phyloP scores from a whole-genome alignment of 2,113 vertebrate species.

The Clarias gariepinus region DNA sequence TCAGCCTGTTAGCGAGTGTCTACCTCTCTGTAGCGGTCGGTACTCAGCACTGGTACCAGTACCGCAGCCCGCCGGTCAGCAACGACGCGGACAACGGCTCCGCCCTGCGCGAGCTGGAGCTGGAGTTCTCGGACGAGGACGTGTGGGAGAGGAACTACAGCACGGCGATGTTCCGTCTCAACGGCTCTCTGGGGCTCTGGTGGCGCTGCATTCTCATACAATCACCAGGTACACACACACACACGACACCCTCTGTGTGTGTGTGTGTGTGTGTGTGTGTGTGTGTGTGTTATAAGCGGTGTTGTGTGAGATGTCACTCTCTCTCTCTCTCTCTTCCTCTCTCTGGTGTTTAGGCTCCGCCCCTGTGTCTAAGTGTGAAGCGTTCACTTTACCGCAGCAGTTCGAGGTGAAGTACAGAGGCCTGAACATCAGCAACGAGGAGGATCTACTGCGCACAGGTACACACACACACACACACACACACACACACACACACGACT shows the following conservation, averaged over 20 bases:
- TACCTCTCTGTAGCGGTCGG: constrained; percentile 92
- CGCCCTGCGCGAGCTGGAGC: constrained; percentile 60
- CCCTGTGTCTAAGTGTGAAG: constrained; percentile 78
- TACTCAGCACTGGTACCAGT: constrained; percentile 95
- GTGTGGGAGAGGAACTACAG: constrained; percentile 79
- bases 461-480: constrained; percentile 56
- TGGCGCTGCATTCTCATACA: constrained; percentile 84
- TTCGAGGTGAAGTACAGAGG: constrained; percentile 81
- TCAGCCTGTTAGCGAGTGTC: constrained; percentile 91
- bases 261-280: neutral
- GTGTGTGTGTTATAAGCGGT: no score
- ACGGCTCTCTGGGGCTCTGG: constrained; percentile 90
- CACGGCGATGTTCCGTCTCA: constrained; percentile 77
- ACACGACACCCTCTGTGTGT: neutral
- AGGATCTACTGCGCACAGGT: constrained; percentile 91
- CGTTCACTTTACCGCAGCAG: constrained; percentile 88
- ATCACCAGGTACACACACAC: constrained; percentile 76
- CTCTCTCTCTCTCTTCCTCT: neutral
- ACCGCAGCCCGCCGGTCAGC: constrained; percentile 73
- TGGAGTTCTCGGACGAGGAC: constrained; percentile 73
- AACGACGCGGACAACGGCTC: constrained; percentile 74
- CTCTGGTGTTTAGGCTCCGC: constrained; percentile 69
- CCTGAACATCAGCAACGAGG: constrained; percentile 77
- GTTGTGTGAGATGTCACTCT: neutral
- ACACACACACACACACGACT: no score